These are phyloP conservation scores for Thrips palmi DNA, from an alignment of 1,140 invertebrate species.

Conservation along the genomic window DNA sequence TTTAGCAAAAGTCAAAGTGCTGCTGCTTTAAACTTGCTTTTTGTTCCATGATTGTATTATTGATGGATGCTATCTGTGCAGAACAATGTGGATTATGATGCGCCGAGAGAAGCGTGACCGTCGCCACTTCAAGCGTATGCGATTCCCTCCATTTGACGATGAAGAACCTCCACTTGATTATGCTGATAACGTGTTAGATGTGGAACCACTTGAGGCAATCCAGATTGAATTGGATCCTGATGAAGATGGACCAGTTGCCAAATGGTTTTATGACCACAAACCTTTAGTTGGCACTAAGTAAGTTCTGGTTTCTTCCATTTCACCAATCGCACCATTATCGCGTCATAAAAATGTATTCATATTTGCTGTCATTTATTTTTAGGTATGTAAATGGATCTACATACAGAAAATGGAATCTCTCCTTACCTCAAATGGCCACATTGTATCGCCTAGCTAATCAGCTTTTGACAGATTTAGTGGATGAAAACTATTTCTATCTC, in stretches of 20 bases:
- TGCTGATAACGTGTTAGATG: conserved; percentile 96
- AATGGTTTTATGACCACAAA: conserved; percentile 99
- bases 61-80: conserved; percentile 20
- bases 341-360: conserved; percentile 6
- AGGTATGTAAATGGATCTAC: conserved; percentile 93
- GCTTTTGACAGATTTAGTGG: conserved; percentile 93
- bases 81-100: conserved; percentile 99
- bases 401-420: conserved; percentile 89
- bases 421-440: conserved; percentile 91
- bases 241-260: conserved; percentile 76
- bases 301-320: conserved; percentile 17
- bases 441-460: conserved; percentile 95
- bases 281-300: conserved; percentile 76
- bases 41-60: conserved; percentile 6
- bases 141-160: conserved; percentile 99
- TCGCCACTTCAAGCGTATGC: conserved; percentile 97
- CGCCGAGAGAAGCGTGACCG: conserved; percentile 94
- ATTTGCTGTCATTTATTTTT: conserved; percentile 14
- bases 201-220: conserved; percentile 96
- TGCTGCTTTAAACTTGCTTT: neutral
- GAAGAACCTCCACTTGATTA: conserved; percentile 99
- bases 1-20: neutral
- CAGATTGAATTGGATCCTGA: conserved; percentile 96
- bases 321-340: too few species aligned
- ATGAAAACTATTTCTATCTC: conserved; percentile 97